Conservation (phyloP, 2,888 invertebrate genomes). For the Pseudococcus longispinus region DNA sequence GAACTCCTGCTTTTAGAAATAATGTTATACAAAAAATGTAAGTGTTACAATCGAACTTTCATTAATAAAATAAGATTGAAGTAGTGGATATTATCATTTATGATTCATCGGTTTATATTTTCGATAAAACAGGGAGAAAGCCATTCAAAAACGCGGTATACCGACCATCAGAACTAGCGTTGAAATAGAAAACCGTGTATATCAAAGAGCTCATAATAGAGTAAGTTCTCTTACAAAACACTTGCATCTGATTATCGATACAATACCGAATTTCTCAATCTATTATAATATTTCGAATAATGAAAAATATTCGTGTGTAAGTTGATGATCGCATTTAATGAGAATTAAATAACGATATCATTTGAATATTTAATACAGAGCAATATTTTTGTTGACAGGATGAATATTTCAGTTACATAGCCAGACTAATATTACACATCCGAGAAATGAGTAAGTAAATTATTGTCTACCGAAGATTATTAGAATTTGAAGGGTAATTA, state of each 20-base stretch:
- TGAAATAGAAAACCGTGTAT: slow-evolving; percentile 95
- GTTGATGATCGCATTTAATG: not conserved
- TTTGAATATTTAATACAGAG: slow-evolving; percentile 3
- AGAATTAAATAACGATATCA: not conserved
- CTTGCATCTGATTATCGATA: not conserved
- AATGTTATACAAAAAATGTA: slow-evolving; percentile 88
- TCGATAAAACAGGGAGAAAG: slow-evolving; percentile 77
- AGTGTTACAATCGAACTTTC: slow-evolving; percentile 63
- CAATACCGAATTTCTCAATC: not conserved
- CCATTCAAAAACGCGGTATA: slow-evolving; percentile 81
- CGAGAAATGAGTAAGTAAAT: slow-evolving; percentile 83
- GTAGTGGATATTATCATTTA: not conserved
- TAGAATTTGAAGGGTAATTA: not conserved
- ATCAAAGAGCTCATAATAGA: slow-evolving; percentile 84
- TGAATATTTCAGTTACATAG: slow-evolving; percentile 89
- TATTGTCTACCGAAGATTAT: not conserved
- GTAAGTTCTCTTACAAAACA: slow-evolving; percentile 61
- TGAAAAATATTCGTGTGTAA: not conserved
- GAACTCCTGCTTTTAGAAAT: slow-evolving; percentile 79
- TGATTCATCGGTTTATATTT: slow-evolving; percentile 16
- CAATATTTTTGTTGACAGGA: slow-evolving; percentile 69
- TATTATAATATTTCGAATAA: not conserved
- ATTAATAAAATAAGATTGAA: no score
- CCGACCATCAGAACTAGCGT: slow-evolving; percentile 83
- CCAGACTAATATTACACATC: slow-evolving; percentile 87